Evolutionary conservation across 2,888 invertebrate genomes (phyloP).

Genomic region (Tiliacea aurago): DNA sequence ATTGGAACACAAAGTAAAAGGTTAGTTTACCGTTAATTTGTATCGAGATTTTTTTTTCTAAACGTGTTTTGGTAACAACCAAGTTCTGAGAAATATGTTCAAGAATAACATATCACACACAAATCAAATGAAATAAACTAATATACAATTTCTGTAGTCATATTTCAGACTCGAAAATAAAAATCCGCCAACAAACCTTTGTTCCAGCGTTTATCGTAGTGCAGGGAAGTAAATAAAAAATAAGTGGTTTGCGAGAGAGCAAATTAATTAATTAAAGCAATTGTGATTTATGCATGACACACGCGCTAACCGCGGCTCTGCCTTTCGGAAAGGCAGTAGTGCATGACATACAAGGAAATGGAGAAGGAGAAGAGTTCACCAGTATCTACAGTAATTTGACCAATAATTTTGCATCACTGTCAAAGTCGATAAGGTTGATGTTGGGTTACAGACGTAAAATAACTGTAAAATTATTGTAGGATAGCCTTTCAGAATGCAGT

Average conservation of each 20-base stretch:
- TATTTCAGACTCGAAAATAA: slow-evolving; percentile 28
- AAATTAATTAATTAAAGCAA: slow-evolving; percentile 53
- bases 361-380: not conserved
- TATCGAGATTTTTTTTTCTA: no score
- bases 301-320: slow-evolving; percentile 8
- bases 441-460: no score
- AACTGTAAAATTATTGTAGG: no score
- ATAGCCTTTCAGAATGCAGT: no score
- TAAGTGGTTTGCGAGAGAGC: slow-evolving; percentile 29
- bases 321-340: slow-evolving; percentile 2
- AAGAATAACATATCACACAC: no score
- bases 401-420: not conserved
- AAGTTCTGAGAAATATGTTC: no score
- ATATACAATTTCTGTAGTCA: slow-evolving; percentile 16
- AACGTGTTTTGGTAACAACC: no score
- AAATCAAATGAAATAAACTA: not conserved
- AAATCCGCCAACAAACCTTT: slow-evolving; percentile 9
- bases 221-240: slow-evolving; percentile 35
- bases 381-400: not conserved
- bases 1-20: no score
- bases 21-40: no score
- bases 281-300: slow-evolving; percentile 52
- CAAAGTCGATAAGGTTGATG: not conserved
- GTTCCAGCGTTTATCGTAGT: slow-evolving; percentile 25
- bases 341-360: not conserved